A percentile compares a stretch with the other conserved stretches of the same genome.
Evolutionary conservation across 2,888 invertebrate genomes (phyloP).

Genomic region (Acronicta leporina): DNA sequence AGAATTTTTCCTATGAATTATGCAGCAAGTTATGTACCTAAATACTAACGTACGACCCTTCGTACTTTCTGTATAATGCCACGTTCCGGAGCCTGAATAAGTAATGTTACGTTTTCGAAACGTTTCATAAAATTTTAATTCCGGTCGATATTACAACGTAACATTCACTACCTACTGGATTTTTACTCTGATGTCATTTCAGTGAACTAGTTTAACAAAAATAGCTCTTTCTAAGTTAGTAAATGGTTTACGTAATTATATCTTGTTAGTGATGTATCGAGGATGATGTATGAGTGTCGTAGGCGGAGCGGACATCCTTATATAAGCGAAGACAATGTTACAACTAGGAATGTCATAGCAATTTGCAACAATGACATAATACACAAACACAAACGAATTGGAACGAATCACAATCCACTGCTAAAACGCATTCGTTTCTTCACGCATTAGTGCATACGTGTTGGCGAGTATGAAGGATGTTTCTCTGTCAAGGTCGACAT

Average conservation of each 20-base stretch:
- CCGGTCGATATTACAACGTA: slow-evolving; percentile 65
- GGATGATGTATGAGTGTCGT: slow-evolving; percentile 71
- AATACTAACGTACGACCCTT: slow-evolving; percentile 67
- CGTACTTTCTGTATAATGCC: slow-evolving; percentile 80
- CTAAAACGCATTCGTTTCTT: slow-evolving; percentile 51
- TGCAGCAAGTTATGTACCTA: slow-evolving; percentile 58
- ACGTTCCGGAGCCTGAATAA: slow-evolving; percentile 83
- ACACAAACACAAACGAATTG: slow-evolving; percentile 57
- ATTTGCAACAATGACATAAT: slow-evolving; percentile 80
- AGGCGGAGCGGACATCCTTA: slow-evolving; percentile 84
- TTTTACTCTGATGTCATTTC: slow-evolving; percentile 20
- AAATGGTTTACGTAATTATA: slow-evolving; percentile 46
- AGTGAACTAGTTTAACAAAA: slow-evolving; percentile 5
- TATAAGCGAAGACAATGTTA: slow-evolving; percentile 81
- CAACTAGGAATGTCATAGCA: slow-evolving; percentile 77
- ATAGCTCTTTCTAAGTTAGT: slow-evolving; percentile 21
- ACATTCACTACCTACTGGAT: slow-evolving; percentile 30
- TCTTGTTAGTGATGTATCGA: slow-evolving; percentile 53
- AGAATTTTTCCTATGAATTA: slow-evolving; percentile 68
- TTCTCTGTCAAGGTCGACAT: slow-evolving; percentile 70
- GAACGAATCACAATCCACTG: slow-evolving; percentile 50
- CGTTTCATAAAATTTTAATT: slow-evolving; percentile 77
- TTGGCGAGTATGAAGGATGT: slow-evolving; percentile 47
- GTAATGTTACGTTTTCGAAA: slow-evolving; percentile 74
- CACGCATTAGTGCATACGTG: slow-evolving; percentile 50